phyloP scores from a whole-genome alignment of 2,888 invertebrate species.

The Hoplodrina blanda region DNA sequence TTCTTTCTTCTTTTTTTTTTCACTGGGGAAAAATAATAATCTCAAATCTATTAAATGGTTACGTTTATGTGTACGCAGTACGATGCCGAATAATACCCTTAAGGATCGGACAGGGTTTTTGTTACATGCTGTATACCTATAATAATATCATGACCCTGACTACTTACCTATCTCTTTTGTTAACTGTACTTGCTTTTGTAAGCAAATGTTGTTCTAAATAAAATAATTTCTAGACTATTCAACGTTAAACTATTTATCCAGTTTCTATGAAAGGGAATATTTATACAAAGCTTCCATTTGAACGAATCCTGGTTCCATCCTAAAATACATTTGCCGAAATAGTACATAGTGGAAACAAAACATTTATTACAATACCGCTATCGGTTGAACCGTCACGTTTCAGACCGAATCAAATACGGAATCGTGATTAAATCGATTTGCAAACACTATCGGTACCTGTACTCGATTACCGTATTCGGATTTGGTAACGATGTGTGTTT shows the following conservation, averaged over 20 bases:
- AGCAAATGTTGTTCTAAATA: slow-evolving; percentile 26
- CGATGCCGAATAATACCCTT: too few species aligned
- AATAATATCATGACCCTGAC: too few species aligned
- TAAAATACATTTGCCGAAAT: slow-evolving; percentile 31
- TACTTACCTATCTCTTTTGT: too few species aligned
- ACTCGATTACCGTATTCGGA: slow-evolving; percentile 48
- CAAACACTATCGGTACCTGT: slow-evolving; percentile 49
- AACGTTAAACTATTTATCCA: background rate
- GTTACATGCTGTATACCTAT: too few species aligned
- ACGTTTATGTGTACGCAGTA: too few species aligned
- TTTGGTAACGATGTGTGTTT: slow-evolving; percentile 41
- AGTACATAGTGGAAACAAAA: slow-evolving; percentile 20
- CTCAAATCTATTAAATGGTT: too few species aligned
- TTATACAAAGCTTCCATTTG: background rate
- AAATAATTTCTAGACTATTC: slow-evolving; percentile 1
- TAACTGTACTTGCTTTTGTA: background rate
- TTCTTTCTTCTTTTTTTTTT: too few species aligned
- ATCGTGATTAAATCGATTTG: slow-evolving; percentile 55
- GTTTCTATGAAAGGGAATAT: slow-evolving; percentile 5
- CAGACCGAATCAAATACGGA: slow-evolving; percentile 32
- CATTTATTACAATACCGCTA: slow-evolving; percentile 44
- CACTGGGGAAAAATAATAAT: too few species aligned
- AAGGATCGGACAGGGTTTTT: too few species aligned
- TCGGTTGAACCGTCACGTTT: slow-evolving; percentile 54
- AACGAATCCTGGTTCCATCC: slow-evolving; percentile 13